A percentile compares a stretch with the other conserved stretches of the same genome.
Evolutionary conservation across 1,140 invertebrate species (phyloP).

Genomic region (Papilio helenus): DNA sequence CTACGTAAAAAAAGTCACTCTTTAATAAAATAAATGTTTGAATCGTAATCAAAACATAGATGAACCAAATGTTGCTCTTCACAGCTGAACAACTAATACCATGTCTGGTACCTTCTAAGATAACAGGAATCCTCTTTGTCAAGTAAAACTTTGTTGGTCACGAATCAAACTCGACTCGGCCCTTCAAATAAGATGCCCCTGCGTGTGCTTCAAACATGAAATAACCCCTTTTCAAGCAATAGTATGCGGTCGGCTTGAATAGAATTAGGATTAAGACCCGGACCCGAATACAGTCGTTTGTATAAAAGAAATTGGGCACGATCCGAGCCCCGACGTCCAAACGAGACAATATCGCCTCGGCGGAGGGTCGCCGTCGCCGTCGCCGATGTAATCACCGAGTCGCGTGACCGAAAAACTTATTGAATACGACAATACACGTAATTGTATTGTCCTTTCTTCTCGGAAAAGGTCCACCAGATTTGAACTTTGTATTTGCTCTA

Average conservation of each 20-base stretch:
- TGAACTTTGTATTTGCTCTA: not conserved
- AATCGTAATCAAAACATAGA: not conserved
- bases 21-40: too few relatives aligned
- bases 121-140: not conserved
- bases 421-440: slow-evolving; percentile 33
- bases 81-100: not conserved
- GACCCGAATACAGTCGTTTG: slow-evolving; percentile 29
- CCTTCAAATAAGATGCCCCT: not conserved
- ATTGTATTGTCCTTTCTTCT: slow-evolving; percentile 31
- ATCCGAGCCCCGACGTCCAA: slow-evolving; percentile 8
- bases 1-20: too few relatives aligned
- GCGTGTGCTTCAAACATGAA: not conserved
- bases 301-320: slow-evolving; percentile 32
- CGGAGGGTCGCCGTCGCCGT: slow-evolving; percentile 5
- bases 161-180: not conserved
- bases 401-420: slow-evolving; percentile 37
- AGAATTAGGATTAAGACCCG: slow-evolving; percentile 34
- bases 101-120: not conserved
- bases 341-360: slow-evolving; percentile 32
- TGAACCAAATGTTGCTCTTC: not conserved
- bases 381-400: slow-evolving; percentile 22
- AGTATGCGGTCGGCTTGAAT: slow-evolving; percentile 34
- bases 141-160: not conserved
- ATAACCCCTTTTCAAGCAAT: not conserved
- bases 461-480: slow-evolving; percentile 11